Base-by-base conservation (phyloP, 2,888 invertebrate genomes). In the Epinotia brunnichana region DNA sequence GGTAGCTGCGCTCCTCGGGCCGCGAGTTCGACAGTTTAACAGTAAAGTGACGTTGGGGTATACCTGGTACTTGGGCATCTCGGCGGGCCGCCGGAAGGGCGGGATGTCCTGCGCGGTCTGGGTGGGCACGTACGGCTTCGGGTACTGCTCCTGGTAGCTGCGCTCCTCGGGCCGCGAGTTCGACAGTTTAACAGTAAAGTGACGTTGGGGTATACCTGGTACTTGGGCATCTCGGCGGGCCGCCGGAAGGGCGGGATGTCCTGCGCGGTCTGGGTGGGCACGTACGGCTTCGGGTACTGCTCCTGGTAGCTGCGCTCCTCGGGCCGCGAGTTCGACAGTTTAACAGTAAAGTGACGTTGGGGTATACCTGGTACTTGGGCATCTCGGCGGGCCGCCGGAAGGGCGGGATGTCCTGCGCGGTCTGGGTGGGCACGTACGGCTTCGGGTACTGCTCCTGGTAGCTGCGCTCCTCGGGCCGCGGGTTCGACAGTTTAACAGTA, bases 341-440 rank as follows among this genome's bases (percentile, higher is more conserved):
- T n/a, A n/a, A n/a, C n/a, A n/a, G n/a, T n/a, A n/a, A n/a, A n/a
- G n/a, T n/a, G n/a, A n/a, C n/a, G n/a, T n/a, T n/a, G n/a, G n/a
- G n/a, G n/a, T n/a, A n/a, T n/a, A 57, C 90, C 74, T 87, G 89
- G 77, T 90, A 91, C 76, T 90, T 87, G 29, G 80, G 82, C 69
- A 82, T 74, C 13, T 87, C 87, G 48, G 78, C 81, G 44, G 79
- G 82, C 63, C 87, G 79, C 61, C 88, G 81, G 76, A 87, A 91
- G 15, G 87, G 84, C 2, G 85, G 83, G 21, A 85, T 79, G 21
- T 91, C 91, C 60, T 81, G 86, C 73, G 87, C 77, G 51, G 81
- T 81, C 69, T 85, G 88, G 64, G 81, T 83, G 2, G 81, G 79
- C n/a, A 83, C 72, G 69, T 87, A 90, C 72, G 85, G 88, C 35